phyloP scores from a whole-genome alignment of 2,113 vertebrate species.

The Cynocephalus volans region DNA sequence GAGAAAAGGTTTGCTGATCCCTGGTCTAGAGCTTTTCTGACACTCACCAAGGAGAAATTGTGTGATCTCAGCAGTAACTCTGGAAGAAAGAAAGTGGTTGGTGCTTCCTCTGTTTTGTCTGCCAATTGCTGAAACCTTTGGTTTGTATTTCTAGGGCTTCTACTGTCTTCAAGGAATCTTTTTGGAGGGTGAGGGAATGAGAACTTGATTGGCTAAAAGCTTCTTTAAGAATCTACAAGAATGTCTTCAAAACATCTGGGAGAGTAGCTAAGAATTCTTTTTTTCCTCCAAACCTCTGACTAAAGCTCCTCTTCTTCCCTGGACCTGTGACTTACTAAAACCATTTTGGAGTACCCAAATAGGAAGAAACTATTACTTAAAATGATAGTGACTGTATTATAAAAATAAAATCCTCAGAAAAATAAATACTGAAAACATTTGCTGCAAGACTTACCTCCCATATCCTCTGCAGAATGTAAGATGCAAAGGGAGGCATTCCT shows the following conservation, averaged over 20 bases:
- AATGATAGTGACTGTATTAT: slow-evolving; percentile 62
- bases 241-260: slow-evolving; percentile 40
- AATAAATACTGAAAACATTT: slow-evolving; percentile 50
- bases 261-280: background rate
- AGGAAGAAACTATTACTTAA: slow-evolving; percentile 52
- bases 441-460: slow-evolving; percentile 94
- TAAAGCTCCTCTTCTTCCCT: background rate
- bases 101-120: slow-evolving; percentile 31
- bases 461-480: slow-evolving; percentile 99
- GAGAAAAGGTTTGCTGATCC: background rate
- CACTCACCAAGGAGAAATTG: background rate
- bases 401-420: slow-evolving; percentile 35
- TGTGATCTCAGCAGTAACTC: slow-evolving; percentile 3
- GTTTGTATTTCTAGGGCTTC: slow-evolving; percentile 35
- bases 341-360: background rate
- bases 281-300: background rate
- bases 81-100: background rate
- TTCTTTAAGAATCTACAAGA: background rate
- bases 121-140: background rate
- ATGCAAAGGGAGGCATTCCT: slow-evolving; percentile 99
- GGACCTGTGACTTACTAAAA: slow-evolving; percentile 8
- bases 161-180: background rate
- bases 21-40: background rate
- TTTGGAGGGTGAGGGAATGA: background rate
- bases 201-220: background rate